Conservation (phyloP, 2,797 vertebrate genomes). For the Rhynchotus rufescens region DNA sequence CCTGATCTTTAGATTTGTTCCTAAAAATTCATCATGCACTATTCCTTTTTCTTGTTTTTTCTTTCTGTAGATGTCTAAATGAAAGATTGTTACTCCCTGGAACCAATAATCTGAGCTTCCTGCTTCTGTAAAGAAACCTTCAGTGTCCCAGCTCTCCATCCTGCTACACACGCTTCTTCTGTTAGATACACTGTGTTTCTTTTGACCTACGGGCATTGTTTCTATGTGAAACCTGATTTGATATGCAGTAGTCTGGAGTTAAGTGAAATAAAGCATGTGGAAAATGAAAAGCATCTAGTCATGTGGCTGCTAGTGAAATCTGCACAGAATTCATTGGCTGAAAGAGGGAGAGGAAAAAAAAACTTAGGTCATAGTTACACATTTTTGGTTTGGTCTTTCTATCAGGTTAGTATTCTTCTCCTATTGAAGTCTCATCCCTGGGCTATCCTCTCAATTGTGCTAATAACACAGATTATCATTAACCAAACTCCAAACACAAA, state of each 20-base stretch:
- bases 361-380: background rate
- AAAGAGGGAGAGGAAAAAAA: background rate
- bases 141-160: background rate
- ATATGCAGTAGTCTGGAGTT: background rate
- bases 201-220: background rate
- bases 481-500: background rate
- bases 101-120: background rate
- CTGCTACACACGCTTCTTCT: background rate
- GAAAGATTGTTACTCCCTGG: background rate
- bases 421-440: background rate
- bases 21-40: background rate
- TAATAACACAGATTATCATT: background rate
- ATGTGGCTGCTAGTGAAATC: background rate
- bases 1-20: background rate
- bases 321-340: background rate
- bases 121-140: background rate
- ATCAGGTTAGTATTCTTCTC: background rate
- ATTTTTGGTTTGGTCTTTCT: background rate
- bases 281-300: background rate
- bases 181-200: background rate
- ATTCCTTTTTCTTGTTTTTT: background rate
- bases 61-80: background rate
- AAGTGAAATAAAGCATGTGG: constrained; percentile 23
- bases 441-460: background rate
- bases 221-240: background rate